Evolutionary conservation across 2,797 vertebrate genomes (phyloP), one percentile per base, ranked within the genome.

Genomic region (Onychomys leucogaster): DNA sequence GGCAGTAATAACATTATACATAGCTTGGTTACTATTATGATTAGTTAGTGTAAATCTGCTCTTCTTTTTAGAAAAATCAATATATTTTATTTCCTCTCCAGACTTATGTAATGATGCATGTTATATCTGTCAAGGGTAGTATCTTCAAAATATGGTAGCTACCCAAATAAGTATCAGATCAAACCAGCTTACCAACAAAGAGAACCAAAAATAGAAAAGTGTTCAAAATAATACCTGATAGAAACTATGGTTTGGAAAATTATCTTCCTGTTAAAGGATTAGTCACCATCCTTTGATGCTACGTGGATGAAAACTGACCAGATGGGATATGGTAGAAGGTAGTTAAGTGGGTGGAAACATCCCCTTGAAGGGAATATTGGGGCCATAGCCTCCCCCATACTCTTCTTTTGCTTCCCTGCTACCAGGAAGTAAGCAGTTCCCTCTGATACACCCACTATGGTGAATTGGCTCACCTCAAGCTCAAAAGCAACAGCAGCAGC

Each of bases 61-160:
- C 32, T 93, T 81, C 46, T 76, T 90, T 65, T 76, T 5, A 41
- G 37, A 86, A 81, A 75, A 29, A 52, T 59, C 14, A 2, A 69
- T 34, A 27, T 6, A 29, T 91, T 71, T 95, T 87, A 27, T 81
- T 93, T 86, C 23, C 19, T 94, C 90, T 59, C 80, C 52, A 92
- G 32, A 80, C 2, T 32, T 92, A 32, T 43, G 13, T 14, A 90
- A 76, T 69, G 43, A 81, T 43, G 59, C 43, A 93, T 87, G 46
- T 86, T 65, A 37, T 63, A 88, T 17, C 37, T 91, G 7, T 61
- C 90, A 83, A 67, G 23, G 25, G 52, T 27, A 83, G 3, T 90
- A 14, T 84, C 95, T 76, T 52, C 23, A 71, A 95, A 21, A 73
- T 29, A 2, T 59, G 8, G 0, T 87, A 71, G 10, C n/a, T 85